These are phyloP conservation scores for Toxotes lorentzi DNA, from an alignment of 2,797 vertebrate genomes.

Conservation along the genomic window DNA sequence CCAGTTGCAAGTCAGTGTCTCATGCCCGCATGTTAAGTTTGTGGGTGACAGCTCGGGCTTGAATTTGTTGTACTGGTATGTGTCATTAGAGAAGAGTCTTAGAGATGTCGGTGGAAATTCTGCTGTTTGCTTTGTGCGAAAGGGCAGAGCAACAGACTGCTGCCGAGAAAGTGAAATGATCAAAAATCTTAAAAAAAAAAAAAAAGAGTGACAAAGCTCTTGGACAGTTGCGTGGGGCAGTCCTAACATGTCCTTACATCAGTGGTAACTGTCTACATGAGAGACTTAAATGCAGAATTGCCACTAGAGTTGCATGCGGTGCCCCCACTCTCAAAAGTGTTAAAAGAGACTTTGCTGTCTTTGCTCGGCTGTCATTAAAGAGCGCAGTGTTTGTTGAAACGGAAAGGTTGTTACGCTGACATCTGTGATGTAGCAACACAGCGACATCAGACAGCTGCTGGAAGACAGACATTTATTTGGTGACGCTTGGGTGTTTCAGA, in stretches of 20 bases:
- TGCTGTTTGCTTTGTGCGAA: background rate
- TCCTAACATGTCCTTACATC: slow-evolving; percentile 22
- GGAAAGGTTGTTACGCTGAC: slow-evolving; percentile 53
- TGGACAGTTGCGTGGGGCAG: slow-evolving; percentile 8
- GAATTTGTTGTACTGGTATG: background rate
- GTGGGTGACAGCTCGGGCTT: background rate
- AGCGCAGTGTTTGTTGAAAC: slow-evolving; percentile 51
- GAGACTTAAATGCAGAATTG: slow-evolving; percentile 15
- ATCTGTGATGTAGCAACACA: slow-evolving; percentile 57
- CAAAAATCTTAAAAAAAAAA: background rate
- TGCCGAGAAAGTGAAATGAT: background rate
- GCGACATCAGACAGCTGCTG: slow-evolving; percentile 66
- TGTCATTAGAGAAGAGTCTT: background rate
- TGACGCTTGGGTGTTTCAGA: slow-evolving; percentile 54
- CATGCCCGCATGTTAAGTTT: background rate
- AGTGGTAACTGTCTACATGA: slow-evolving; percentile 1
- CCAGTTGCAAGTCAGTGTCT: background rate
- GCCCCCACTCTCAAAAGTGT: slow-evolving; percentile 32
- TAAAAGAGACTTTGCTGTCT: slow-evolving; percentile 47
- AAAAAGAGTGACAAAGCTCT: background rate
- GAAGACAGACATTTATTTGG: slow-evolving; percentile 66
- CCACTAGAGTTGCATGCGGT: slow-evolving; percentile 39
- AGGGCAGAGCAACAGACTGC: background rate
- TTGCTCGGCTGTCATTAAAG: slow-evolving; percentile 55
- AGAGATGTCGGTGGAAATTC: background rate